Base-by-base conservation (phyloP, 2,113 vertebrate genomes). In the Pleuronectes platessa region DNA sequence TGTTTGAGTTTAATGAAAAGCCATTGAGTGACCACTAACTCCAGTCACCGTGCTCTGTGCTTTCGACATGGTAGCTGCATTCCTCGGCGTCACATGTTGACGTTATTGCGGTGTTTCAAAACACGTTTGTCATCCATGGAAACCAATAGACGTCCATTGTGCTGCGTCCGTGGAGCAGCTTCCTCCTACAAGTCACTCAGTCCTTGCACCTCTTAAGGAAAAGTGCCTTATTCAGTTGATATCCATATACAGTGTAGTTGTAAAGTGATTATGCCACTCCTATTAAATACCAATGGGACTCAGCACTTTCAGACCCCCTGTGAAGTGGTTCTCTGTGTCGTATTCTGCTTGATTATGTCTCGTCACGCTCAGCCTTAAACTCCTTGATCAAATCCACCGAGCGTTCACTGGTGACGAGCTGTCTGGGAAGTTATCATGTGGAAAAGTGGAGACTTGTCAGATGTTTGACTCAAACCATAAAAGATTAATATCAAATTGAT, bases 181-280 rank as follows among this genome's bases (percentile, higher is more conserved):
- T 71, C 72, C 18, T 42, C 71, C 61, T 58, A 45, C 77, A 74
- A 79, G 70, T 68, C 15, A 61, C 78, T 77, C 77, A 81, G 74
- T 85, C 74, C 67, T 74, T 81, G 86, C 88, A 83, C 86, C 85
- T 86, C 74, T 71, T n/a, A 68, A 83, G 84, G 88, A 93, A 91
- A 93, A 93, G 92, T 93, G 92, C 92, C 92, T 93, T 93, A 93
- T 90, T 91, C 85, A 83, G 89, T 91, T 91, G 61, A 77, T 78
- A 69, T 77, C 64, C 74, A 84, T 61, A 65, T 11, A 47, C 35
- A 78, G 40, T 77, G 27, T 45, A 80, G 42, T 76, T 76, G 67
- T 78, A 69, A 61, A 74, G 60, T 42, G 17, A 67, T 55, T n/a
- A 8, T 10, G 60, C 63, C 85, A 76, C 81, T 85, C 18, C 24